phyloP scores from a whole-genome alignment of 2,888 invertebrate genomes.

The Dolomedes plantarius region DNA sequence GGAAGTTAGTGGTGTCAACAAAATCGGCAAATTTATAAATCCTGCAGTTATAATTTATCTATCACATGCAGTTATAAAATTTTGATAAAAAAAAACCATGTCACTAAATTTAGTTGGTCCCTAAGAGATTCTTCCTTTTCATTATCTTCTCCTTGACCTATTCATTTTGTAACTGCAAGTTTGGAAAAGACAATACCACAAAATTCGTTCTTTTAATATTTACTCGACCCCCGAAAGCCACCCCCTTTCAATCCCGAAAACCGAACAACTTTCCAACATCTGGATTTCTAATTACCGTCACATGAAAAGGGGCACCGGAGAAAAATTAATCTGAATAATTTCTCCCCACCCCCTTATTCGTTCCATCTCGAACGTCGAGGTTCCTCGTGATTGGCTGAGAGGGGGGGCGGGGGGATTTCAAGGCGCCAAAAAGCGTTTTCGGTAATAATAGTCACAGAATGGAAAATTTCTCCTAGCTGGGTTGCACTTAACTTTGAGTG shows the following conservation, averaged over 20 bases:
- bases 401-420: conserved; percentile 16
- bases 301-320: conserved; percentile 46
- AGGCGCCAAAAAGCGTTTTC: conserved; percentile 58
- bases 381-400: conserved; percentile 25
- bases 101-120: too few species aligned
- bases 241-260: conserved; percentile 22
- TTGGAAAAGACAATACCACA: too few species aligned
- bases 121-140: too few species aligned
- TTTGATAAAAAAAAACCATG: too few species aligned
- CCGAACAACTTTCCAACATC: conserved; percentile 47
- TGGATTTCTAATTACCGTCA: conserved; percentile 64
- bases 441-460: conserved; percentile 44
- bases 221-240: conserved; percentile 2
- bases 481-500: conserved; percentile 28
- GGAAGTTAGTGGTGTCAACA: too few species aligned
- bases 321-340: conserved; percentile 69
- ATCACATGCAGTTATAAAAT: too few species aligned
- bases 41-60: too few species aligned
- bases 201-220: background rate
- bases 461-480: conserved; percentile 34
- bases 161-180: too few species aligned
- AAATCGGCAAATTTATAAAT: too few species aligned
- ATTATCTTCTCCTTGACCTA: too few species aligned
- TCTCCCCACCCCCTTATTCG: conserved; percentile 12
- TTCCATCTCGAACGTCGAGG: background rate